Percentiles rank a stretch among this genome's conserved stretches.
These are phyloP conservation scores for Chydorus sphaericus DNA, from an alignment of 2,888 invertebrate species.

Conservation along the genomic window DNA sequence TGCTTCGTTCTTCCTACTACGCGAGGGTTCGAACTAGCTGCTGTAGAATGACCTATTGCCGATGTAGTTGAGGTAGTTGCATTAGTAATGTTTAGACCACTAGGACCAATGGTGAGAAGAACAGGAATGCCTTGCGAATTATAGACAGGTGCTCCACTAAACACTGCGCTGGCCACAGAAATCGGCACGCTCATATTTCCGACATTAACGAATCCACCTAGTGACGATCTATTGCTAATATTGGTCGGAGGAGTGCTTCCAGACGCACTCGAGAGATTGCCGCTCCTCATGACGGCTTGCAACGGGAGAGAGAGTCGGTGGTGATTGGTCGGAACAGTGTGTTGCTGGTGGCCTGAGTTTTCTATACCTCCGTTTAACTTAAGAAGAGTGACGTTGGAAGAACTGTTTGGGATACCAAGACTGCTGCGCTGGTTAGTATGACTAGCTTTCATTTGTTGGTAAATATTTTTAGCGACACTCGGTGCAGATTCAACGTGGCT, in stretches of 20 bases:
- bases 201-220: conserved; percentile 12
- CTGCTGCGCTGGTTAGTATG: neutral
- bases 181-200: conserved; percentile 5
- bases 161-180: neutral
- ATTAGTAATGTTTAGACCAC: neutral
- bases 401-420: neutral
- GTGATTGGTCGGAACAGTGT: neutral
- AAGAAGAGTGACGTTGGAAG: neutral
- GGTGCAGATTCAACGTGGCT: conserved; percentile 1
- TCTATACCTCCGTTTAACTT: neutral
- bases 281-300: conserved; percentile 1
- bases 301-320: conserved; percentile 5
- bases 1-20: conserved; percentile 16
- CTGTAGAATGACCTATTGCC: conserved; percentile 17
- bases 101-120: neutral
- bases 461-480: conserved; percentile 9
- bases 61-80: conserved; percentile 15
- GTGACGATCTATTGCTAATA: conserved; percentile 6
- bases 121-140: conserved; percentile 8
- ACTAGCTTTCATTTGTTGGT: conserved; percentile 3
- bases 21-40: conserved; percentile 8
- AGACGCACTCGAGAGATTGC: neutral
- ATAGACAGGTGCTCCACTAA: conserved; percentile 1
- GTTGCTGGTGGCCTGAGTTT: too few species aligned
- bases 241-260: neutral